Conservation (phyloP, 2,888 invertebrate species). For the Eupithecia subfuscata region DNA sequence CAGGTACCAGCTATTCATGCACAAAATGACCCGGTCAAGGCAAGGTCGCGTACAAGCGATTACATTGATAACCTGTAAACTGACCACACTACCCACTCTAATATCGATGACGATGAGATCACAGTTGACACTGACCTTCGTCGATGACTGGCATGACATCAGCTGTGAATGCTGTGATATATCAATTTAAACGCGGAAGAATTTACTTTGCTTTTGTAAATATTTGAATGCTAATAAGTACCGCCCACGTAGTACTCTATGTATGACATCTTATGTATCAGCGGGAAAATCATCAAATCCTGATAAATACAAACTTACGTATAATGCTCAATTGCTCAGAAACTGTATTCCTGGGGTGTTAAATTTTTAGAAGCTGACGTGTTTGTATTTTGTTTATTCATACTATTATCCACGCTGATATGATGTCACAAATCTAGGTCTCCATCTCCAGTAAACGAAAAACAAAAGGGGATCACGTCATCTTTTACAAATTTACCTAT, state of each 20-base stretch:
- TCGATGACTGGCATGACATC: conserved; percentile 73
- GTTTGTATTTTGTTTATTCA: background rate
- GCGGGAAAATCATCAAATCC: background rate
- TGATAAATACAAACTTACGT: too few relatives aligned
- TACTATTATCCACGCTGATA: background rate
- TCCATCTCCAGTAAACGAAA: background rate
- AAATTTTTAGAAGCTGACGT: background rate
- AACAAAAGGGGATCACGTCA: background rate
- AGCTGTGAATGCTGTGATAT: conserved; percentile 55
- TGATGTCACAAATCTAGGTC: background rate
- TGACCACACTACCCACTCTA: conserved; percentile 53
- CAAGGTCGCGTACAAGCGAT: conserved; percentile 57
- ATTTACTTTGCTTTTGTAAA: conserved; percentile 46
- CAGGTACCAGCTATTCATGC: conserved; percentile 10
- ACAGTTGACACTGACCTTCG: conserved; percentile 78
- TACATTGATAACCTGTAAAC: conserved; percentile 55
- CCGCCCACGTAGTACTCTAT: background rate
- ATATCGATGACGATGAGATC: conserved; percentile 79
- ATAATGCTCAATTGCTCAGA: background rate
- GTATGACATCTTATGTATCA: background rate
- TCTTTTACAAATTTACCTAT: background rate
- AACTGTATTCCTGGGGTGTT: background rate
- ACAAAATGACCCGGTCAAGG: conserved; percentile 28
- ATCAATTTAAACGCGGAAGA: conserved; percentile 54
- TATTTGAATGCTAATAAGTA: conserved; percentile 6